Conservation (phyloP, 2,113 vertebrate species). For the Sisor rabdophorus region DNA sequence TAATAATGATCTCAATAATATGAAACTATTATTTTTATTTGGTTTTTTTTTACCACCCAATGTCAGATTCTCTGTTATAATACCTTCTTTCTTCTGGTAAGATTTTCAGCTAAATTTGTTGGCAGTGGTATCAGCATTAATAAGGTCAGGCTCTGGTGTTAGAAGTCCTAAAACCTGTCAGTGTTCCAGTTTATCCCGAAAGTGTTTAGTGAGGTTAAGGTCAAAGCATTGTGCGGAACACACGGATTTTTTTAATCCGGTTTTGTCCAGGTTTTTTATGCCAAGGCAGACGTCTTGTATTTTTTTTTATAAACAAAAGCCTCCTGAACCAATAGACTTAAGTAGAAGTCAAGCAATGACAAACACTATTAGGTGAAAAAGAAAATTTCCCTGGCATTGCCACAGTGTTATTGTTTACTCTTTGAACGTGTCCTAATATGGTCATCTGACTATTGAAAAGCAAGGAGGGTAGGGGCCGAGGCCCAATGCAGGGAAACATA, state of each 20-base stretch:
- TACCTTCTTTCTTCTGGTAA: background rate
- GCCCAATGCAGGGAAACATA: conserved; percentile 77
- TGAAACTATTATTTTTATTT: no score
- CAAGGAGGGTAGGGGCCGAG: conserved; percentile 61
- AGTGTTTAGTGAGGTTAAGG: background rate
- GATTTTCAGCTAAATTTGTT: background rate
- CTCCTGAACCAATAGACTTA: conserved; percentile 42
- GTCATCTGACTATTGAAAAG: conserved; percentile 84
- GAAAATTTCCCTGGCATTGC: conserved; percentile 87
- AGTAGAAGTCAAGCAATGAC: conserved; percentile 71
- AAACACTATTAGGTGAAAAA: conserved; percentile 82
- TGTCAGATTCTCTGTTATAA: no score
- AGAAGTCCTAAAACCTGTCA: background rate
- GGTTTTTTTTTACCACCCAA: no score
- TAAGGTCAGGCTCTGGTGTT: background rate
- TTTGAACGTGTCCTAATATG: conserved; percentile 95
- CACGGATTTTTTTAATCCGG: background rate
- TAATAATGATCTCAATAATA: no score
- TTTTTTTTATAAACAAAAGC: conserved; percentile 67
- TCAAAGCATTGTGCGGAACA: background rate
- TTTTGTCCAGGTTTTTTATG: conserved; percentile 45
- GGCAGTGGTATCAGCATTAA: background rate
- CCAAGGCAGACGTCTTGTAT: conserved; percentile 66
- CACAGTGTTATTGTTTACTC: conserved; percentile 99
- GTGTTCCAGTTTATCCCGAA: background rate